phyloP scores from a whole-genome alignment of 2,113 vertebrate species.

The Percina caprodes region DNA sequence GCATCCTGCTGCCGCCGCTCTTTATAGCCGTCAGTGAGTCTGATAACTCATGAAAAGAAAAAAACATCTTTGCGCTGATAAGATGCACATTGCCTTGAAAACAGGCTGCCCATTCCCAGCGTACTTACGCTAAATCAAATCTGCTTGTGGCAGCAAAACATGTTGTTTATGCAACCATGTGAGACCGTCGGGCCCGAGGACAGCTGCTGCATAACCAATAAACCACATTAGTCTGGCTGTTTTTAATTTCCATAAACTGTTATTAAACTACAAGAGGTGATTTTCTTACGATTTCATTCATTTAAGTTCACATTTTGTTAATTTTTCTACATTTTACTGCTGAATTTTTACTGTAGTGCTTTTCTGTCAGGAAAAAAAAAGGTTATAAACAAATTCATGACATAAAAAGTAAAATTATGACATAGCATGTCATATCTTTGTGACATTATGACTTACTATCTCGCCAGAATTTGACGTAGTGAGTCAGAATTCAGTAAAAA shows the following conservation, averaged over 20 bases:
- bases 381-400: too few relatives aligned
- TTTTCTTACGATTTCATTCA: not conserved
- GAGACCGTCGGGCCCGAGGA: not conserved
- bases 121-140: not conserved
- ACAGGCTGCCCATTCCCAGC: conserved; percentile 63
- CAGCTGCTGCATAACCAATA: conserved; percentile 13
- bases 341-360: too few relatives aligned
- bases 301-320: not conserved
- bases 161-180: not conserved
- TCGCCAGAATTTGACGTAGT: too few relatives aligned
- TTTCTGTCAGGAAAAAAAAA: too few relatives aligned
- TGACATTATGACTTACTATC: too few relatives aligned
- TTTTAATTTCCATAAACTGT: not conserved
- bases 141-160: not conserved
- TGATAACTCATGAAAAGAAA: not conserved
- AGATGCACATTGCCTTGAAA: conserved; percentile 44
- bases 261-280: not conserved
- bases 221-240: not conserved
- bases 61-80: conserved; percentile 27
- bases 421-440: too few relatives aligned
- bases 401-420: too few relatives aligned
- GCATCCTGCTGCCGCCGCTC: not conserved
- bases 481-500: too few relatives aligned
- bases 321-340: not conserved
- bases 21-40: conserved; percentile 27